These are phyloP conservation scores for Melanotaenia maccullochi DNA, from an alignment of 2,797 vertebrate species.

Conservation along the genomic window DNA sequence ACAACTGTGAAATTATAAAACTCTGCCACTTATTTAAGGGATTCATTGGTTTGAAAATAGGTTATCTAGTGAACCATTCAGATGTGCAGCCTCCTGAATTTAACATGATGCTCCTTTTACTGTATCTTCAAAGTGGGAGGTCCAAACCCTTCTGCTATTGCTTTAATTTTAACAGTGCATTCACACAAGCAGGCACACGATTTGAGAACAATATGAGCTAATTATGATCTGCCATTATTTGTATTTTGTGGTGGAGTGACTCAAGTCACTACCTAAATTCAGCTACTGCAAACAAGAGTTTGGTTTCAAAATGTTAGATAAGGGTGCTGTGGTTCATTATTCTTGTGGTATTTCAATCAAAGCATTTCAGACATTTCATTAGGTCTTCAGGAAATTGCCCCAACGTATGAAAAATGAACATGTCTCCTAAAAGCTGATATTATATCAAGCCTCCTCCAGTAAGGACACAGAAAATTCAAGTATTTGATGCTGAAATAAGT, in stretches of 20 bases:
- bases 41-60: too few relatives aligned
- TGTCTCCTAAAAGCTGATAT: conserved; percentile 1
- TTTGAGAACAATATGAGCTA: background rate
- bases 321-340: background rate
- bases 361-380: background rate
- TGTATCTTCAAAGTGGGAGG: background rate
- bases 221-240: background rate
- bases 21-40: too few relatives aligned
- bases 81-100: background rate
- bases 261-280: background rate
- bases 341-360: background rate
- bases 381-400: background rate
- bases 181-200: background rate
- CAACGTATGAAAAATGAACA: background rate
- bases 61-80: too few relatives aligned
- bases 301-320: background rate
- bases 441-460: background rate
- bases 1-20: too few relatives aligned
- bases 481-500: background rate
- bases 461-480: background rate
- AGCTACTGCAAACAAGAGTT: background rate
- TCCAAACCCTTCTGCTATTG: background rate
- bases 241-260: background rate
- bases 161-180: background rate
- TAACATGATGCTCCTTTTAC: background rate